These are phyloP conservation scores for Kryptopterus vitreolus DNA, from an alignment of 2,797 vertebrate species.

Conservation along the genomic window DNA sequence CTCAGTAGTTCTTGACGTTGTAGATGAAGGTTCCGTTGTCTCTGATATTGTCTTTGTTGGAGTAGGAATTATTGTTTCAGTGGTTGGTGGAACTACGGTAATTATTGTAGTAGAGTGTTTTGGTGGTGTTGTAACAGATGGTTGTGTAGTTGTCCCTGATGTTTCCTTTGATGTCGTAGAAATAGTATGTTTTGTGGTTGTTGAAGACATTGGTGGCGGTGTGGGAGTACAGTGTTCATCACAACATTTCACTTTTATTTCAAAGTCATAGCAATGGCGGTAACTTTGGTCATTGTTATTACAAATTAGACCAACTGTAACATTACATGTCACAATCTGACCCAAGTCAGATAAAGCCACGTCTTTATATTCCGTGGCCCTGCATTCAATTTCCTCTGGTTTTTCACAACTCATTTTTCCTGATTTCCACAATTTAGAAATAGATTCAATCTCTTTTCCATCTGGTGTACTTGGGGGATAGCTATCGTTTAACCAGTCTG, in stretches of 20 bases:
- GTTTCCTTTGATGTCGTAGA: slow-evolving; percentile 9
- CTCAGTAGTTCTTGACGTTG: neutral
- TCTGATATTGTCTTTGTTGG: no score
- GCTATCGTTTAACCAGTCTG: slow-evolving; percentile 71
- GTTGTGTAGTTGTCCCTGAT: neutral
- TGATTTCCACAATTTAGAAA: slow-evolving; percentile 65
- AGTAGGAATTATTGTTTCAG: no score
- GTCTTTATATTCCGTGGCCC: slow-evolving; percentile 58
- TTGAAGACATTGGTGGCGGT: no score
- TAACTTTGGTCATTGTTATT: no score
- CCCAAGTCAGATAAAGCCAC: slow-evolving; percentile 56
- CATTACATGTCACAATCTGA: slow-evolving; percentile 51
- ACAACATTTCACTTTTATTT: no score
- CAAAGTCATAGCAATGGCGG: no score
- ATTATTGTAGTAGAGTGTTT: no score
- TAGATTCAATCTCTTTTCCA: slow-evolving; percentile 76
- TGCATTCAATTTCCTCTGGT: slow-evolving; percentile 73
- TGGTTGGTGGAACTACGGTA: no score
- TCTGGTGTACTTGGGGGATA: slow-evolving; percentile 55
- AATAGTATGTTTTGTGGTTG: neutral
- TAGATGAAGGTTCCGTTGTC: no score
- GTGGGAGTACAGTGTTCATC: no score
- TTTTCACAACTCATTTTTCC: slow-evolving; percentile 64
- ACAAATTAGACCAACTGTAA: no score
- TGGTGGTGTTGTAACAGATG: neutral